phyloP scores from a whole-genome alignment of 2,113 vertebrate genomes.

The Rhynchopsitta pachyrhyncha region DNA sequence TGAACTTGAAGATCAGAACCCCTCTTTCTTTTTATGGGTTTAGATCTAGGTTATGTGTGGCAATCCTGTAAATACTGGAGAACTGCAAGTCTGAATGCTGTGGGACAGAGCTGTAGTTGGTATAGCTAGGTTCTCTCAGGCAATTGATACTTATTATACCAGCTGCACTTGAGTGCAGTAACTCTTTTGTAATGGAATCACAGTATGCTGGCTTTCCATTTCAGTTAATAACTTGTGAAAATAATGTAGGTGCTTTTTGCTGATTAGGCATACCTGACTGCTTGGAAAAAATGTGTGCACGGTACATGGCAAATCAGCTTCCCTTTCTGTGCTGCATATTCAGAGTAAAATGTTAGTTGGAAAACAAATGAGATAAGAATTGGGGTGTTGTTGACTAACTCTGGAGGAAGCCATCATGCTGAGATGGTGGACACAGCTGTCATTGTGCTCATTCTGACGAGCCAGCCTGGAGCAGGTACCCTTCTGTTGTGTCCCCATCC shows the following conservation, averaged over 20 bases:
- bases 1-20: not conserved
- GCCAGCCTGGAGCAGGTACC: not conserved
- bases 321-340: constrained; percentile 44
- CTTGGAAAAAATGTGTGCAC: not conserved
- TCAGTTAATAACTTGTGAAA: constrained; percentile 61
- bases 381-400: not conserved
- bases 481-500: not conserved
- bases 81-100: not conserved
- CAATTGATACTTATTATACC: not conserved
- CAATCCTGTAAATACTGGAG: not conserved
- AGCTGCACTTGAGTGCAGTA: constrained; percentile 14
- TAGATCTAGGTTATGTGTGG: not conserved
- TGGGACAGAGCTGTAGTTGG: not conserved
- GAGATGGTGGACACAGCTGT: not conserved
- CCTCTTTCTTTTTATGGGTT: not conserved
- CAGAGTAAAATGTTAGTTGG: constrained; percentile 1
- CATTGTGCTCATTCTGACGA: not conserved
- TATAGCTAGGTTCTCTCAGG: not conserved
- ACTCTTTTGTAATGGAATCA: constrained; percentile 58
- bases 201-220: constrained; percentile 37
- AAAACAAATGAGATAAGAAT: not conserved
- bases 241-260: constrained; percentile 55
- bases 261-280: constrained; percentile 51
- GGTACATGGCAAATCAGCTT: constrained; percentile 2
- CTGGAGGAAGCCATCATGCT: not conserved